phyloP scores from a whole-genome alignment of 2,113 vertebrate genomes.

The Motacilla alba region DNA sequence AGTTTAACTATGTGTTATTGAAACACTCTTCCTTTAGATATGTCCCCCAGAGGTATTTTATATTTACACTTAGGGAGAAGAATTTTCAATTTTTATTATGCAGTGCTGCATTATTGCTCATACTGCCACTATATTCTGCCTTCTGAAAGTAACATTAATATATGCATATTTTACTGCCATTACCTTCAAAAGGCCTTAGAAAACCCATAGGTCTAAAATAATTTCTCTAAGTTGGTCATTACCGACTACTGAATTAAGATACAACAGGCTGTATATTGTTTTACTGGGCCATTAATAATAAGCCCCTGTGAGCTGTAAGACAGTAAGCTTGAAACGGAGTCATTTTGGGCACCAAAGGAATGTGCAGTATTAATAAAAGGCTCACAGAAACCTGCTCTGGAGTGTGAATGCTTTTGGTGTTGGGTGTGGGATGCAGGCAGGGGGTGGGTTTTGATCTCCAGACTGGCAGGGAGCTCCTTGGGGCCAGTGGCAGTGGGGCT shows the following conservation, averaged over 20 bases:
- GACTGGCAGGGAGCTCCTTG: background rate
- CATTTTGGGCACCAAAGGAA: constrained; percentile 53
- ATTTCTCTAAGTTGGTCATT: constrained; percentile 57
- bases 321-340: constrained; percentile 19
- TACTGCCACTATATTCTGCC: constrained; percentile 57
- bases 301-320: constrained; percentile 34
- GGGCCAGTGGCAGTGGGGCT: background rate
- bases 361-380: constrained; percentile 17
- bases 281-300: constrained; percentile 69
- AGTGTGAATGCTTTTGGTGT: background rate
- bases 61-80: constrained; percentile 64
- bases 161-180: constrained; percentile 63
- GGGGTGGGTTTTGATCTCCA: background rate
- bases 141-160: constrained; percentile 58
- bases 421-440: background rate
- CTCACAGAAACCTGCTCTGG: background rate
- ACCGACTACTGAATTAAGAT: constrained; percentile 58
- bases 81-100: constrained; percentile 65
- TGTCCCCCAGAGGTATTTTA: constrained; percentile 64
- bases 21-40: constrained; percentile 63
- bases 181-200: constrained; percentile 65
- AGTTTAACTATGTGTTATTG: constrained; percentile 67
- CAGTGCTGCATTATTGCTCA: constrained; percentile 52
- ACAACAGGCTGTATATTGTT: constrained; percentile 65
- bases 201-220: constrained; percentile 57